Percentiles rank a stretch among this genome's conserved stretches.
phyloP scores from a whole-genome alignment of 2,888 invertebrate genomes.

The Tipula confusa region DNA sequence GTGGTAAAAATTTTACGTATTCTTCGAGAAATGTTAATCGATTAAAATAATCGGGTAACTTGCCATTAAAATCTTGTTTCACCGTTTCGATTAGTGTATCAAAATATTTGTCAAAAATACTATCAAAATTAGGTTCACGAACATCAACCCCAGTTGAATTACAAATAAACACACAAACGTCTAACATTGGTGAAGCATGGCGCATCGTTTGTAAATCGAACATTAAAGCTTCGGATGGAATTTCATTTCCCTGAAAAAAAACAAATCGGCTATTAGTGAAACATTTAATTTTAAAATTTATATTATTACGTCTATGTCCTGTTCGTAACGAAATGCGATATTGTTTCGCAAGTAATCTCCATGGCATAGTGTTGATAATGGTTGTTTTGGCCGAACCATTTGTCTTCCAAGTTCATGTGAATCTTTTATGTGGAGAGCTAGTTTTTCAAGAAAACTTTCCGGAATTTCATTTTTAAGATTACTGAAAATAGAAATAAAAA shows the following conservation, averaged over 20 bases:
- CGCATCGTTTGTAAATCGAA: constrained; percentile 49
- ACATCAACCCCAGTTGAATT: constrained; percentile 42
- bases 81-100: constrained; percentile 39
- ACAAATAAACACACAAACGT: constrained; percentile 43
- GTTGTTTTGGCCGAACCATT: constrained; percentile 43
- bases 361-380: constrained; percentile 45
- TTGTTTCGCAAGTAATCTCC: constrained; percentile 49
- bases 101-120: constrained; percentile 44
- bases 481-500: constrained; percentile 34
- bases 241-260: constrained; percentile 35
- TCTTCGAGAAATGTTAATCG: constrained; percentile 41
- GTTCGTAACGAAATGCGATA: constrained; percentile 44
- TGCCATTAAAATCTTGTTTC: constrained; percentile 7
- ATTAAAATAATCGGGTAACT: constrained; percentile 39
- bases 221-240: constrained; percentile 44
- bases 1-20: constrained; percentile 43
- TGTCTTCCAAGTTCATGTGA: constrained; percentile 39
- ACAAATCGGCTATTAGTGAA: neutral
- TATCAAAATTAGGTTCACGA: constrained; percentile 41
- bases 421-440: constrained; percentile 37
- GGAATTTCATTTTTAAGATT: constrained; percentile 39
- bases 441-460: constrained; percentile 39
- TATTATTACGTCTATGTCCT: constrained; percentile 32
- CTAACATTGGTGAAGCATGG: constrained; percentile 47
- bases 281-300: neutral